Base-by-base conservation (phyloP, 1,140 invertebrate genomes). In the Tetramorium simillimum region DNA sequence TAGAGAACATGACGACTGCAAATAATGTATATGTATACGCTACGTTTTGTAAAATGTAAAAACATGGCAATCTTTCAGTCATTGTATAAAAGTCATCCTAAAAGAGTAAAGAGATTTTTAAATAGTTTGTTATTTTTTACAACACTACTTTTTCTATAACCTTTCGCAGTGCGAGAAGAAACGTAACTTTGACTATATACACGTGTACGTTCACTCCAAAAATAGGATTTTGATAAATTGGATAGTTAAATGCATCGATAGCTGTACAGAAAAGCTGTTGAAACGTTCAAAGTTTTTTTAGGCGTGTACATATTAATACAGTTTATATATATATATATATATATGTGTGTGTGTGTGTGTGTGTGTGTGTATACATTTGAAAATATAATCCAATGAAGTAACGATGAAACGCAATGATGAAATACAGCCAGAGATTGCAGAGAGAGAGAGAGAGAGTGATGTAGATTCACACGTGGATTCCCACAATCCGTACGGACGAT, bases 401-500 rank as follows among this genome's bases (percentile, higher is more conserved):
- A 43, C 10, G 10, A 43, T 43, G 40, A 46, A 46, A 46, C 0
- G 46, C 46, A 46, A 46, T 12, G 14, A 75, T 78, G 16, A 67
- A 18, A 40, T 21, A 24, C n/a, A 46, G 7, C 40, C 3, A 46
- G 46, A 46, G 46, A 46, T 46, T 46, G 46, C 46, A 46, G 46
- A 46, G 2, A 46, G 46, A 33, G 33, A 33, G 33, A 33, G 33
- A 33, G 33, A 33, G 33, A 33, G 43, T 9, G 7, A 46, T 53
- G 51, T 10, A 53, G 3, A 18, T 75, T n/a, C 81, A n/a, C 28
- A 21, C 70, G 21, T 12, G 33, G 62, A 70, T 90, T 90, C 89
- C 76, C 88, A 88, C 88, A 86, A 82, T 56, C 33, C 10, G 33
- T 33, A 33, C 33, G 43, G 33, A 78, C 40, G 12, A 69, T 69